phyloP scores from a whole-genome alignment of 2,888 invertebrate species.

The Hofmannophila pseudospretella region DNA sequence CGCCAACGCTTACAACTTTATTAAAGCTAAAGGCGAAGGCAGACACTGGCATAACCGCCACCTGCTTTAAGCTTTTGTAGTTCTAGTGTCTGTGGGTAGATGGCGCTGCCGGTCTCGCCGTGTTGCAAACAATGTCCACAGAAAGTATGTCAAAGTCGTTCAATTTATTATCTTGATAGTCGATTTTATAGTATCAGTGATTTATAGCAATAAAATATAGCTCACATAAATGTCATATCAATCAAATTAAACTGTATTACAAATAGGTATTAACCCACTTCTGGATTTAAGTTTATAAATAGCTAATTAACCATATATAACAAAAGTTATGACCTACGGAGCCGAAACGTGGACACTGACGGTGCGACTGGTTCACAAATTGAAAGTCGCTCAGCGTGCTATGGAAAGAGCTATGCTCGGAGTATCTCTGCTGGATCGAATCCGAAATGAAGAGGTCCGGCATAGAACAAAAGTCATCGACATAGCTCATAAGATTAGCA shows the following conservation, averaged over 20 bases:
- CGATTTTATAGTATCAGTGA: slow-evolving; percentile 44
- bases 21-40: not conserved
- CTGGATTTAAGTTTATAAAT: not conserved
- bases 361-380: no score
- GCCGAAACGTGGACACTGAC: no score
- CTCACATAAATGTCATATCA: slow-evolving; percentile 39
- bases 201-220: slow-evolving; percentile 43
- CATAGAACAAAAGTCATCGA: no score
- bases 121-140: not conserved
- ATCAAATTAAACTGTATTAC: slow-evolving; percentile 22
- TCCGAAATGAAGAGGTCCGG: no score
- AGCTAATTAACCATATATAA: no score
- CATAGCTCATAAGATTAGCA: no score
- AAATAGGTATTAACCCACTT: slow-evolving; percentile 9
- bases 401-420: no score
- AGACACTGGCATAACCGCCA: not conserved
- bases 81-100: slow-evolving; percentile 34
- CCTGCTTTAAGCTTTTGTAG: slow-evolving; percentile 15
- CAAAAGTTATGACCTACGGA: no score
- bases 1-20: not conserved
- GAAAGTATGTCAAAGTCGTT: slow-evolving; percentile 57
- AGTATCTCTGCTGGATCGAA: no score
- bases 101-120: slow-evolving; percentile 41
- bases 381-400: no score
- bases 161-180: slow-evolving; percentile 38